Conservation (phyloP, 2,888 invertebrate genomes). For the Dromius quadrimaculatus region DNA sequence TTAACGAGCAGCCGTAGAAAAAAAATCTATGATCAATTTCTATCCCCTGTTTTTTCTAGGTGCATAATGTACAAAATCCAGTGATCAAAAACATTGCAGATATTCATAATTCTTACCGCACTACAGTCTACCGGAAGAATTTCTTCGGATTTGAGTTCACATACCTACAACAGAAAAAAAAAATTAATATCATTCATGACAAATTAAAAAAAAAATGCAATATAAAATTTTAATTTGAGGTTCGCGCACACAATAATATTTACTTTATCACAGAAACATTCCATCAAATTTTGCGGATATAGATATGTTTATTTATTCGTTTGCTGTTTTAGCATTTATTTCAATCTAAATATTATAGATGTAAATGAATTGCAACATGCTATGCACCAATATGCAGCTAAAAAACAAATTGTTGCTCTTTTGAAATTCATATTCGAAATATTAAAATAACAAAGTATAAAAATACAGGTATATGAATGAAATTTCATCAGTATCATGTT, state of each 20-base stretch:
- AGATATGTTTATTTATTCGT: background rate
- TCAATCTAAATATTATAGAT: background rate
- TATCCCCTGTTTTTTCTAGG: too few relatives aligned
- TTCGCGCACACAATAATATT: background rate
- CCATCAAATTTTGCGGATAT: background rate
- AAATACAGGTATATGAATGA: too few relatives aligned
- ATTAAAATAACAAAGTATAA: background rate
- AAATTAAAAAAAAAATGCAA: background rate
- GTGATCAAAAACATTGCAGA: too few relatives aligned
- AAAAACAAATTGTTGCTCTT: slow-evolving; percentile 1
- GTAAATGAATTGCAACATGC: background rate
- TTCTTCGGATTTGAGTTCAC: too few relatives aligned
- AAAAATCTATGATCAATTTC: too few relatives aligned
- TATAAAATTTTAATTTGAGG: background rate
- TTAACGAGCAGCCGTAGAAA: too few relatives aligned
- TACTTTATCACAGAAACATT: background rate
- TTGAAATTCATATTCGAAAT: background rate
- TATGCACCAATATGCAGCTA: background rate
- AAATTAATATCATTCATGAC: too few relatives aligned
- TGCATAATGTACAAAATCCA: too few relatives aligned
- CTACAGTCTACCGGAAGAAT: too few relatives aligned
- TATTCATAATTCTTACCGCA: too few relatives aligned
- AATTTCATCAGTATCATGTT: too few relatives aligned
- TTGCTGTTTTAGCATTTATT: background rate
- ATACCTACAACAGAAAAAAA: too few relatives aligned